These are phyloP conservation scores for Rhyacophila brunnea DNA, from an alignment of 1,140 invertebrate species.

Conservation along the genomic window DNA sequence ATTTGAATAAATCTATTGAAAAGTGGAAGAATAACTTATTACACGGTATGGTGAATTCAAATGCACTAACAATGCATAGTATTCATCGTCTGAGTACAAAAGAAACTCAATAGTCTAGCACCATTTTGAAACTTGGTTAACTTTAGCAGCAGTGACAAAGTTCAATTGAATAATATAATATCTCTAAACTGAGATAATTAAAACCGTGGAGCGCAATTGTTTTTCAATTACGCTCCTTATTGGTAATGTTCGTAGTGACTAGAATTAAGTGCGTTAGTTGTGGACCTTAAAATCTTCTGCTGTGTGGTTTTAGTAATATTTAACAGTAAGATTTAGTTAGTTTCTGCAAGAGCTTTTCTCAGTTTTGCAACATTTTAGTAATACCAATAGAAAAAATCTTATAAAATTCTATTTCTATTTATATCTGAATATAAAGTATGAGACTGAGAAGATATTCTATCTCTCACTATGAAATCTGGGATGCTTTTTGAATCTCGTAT, in stretches of 20 bases:
- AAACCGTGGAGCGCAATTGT: slow-evolving; percentile 2
- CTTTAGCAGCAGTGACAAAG: slow-evolving; percentile 30
- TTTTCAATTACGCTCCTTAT: slow-evolving; percentile 3
- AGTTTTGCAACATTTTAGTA: too few species aligned
- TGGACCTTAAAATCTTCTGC: neutral
- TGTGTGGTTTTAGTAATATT: too few species aligned
- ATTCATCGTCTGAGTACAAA: slow-evolving; percentile 21
- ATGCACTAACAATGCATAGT: slow-evolving; percentile 21
- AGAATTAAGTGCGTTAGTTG: neutral
- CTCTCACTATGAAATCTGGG: too few species aligned
- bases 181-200: slow-evolving; percentile 32
- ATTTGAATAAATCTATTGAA: neutral
- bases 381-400: too few species aligned
- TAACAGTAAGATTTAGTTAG: too few species aligned
- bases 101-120: slow-evolving; percentile 25
- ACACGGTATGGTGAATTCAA: slow-evolving; percentile 25
- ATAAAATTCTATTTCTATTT: too few species aligned
- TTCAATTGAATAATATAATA: slow-evolving; percentile 36
- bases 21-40: slow-evolving; percentile 27
- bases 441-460: too few species aligned
- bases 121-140: slow-evolving; percentile 27
- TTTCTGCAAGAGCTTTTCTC: too few species aligned
- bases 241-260: neutral
- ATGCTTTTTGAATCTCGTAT: too few species aligned
- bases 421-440: too few species aligned